Base-by-base conservation (phyloP, 2,113 vertebrate species). In the Cololabis saira region DNA sequence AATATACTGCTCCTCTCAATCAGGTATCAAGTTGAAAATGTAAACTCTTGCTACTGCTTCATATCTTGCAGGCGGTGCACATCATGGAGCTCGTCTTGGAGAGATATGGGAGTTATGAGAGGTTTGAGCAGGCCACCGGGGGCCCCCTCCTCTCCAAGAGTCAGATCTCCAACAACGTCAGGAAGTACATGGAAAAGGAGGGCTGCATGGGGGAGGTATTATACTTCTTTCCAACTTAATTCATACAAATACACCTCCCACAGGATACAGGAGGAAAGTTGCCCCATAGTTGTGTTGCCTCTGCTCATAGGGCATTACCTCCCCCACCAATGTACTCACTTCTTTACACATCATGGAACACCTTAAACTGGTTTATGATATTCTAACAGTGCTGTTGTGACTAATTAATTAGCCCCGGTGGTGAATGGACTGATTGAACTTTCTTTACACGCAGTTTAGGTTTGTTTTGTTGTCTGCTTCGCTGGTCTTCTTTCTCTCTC, bases 101-200 rank as follows among this genome's bases (percentile, higher is more conserved):
- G 77, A 95, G 95, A 68, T 98, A 98, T 0, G 95, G 96, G 53
- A 97, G 89, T 82, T 98, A 98, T 24, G 96, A 98, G 79, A 94
- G 85, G 11, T 98, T 98, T 84, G 96, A 98, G 54, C 94, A 95
- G 81, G 92, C 92, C 54, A 98, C 95, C 0, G 97, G 96, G 19
- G 97, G 97, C 37, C 93, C 88, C 81, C 87, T 98, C 52, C 91
- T 98, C 12, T 90, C 92, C 72, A 97, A 94, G 82, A 91, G 92
- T 16, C 95, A 94, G 30, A 96, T 98, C 89, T 95, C 93, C 93
- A 91, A 90, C 63, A 94, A 92, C 0, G 95, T 97, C 57, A 94
- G 95, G 88, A 98, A 95, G 58, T 98, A 98, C 86, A 97, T 98
- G 96, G 86, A 94, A 82, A 98, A 96, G 62, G 96, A 98, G 84